Evolutionary conservation across 2,888 invertebrate species (phyloP), one percentile per base, ranked within the genome.

Genomic region (Alentia gelatinosa): DNA sequence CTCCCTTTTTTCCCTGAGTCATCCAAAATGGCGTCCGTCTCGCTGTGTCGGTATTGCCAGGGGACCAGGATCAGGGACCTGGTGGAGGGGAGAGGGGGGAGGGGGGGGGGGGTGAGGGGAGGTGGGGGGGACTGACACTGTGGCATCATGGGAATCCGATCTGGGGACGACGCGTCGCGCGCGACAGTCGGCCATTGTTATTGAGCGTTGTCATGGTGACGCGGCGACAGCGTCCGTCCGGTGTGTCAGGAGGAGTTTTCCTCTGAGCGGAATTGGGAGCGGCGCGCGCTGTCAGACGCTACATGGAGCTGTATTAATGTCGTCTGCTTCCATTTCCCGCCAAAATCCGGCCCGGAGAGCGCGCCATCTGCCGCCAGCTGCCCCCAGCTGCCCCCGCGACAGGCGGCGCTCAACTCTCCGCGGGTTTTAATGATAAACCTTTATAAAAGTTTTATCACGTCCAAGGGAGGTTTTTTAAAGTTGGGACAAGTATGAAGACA

Each of bases 171-270:
- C 37, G 23, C 15, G 23, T n/a, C 63, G n/a, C 15, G 63, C 63
- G 15, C n/a, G 63, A 63, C 63, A 63, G 63, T 33, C 79, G 23
- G 79, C 79, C 39, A 79, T 74, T 79, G 79, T 79, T 79, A 79
- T 39, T 35, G 79, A 39, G 37, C 79, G 79, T 79, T 79, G 79
- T 79, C 79, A 79, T 79, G 79, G 79, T 39, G 79, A 79, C 39
- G 37, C 35, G 23, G 37, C 79, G 79, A 79, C 79, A 79, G 37
- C 79, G 79, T 4, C 79, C 79, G 39, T 86, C 86, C 86, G 86
- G 86, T 86, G 86, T 86, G 42, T 42, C 47, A 86, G 30, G 33
- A 42, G 47, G 35, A 42, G 86, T 86, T 47, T 86, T 42, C 86
- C 86, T 42, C 19, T 42, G 39, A 83, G 40, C 83, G 83, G 83